These are phyloP conservation scores for Myzus persicae DNA, from an alignment of 1,140 invertebrate genomes.

Conservation along the genomic window DNA sequence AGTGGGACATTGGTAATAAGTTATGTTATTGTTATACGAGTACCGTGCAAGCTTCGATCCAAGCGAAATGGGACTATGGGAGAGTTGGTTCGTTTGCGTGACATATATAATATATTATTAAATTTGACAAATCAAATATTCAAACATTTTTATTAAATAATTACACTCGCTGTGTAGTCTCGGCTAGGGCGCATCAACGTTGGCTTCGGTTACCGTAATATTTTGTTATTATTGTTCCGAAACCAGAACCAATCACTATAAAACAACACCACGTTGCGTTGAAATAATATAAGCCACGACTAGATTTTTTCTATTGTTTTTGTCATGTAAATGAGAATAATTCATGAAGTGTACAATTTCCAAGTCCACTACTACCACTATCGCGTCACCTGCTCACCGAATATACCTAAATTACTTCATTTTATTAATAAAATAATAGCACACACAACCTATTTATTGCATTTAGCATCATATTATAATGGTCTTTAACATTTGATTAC, in stretches of 20 bases:
- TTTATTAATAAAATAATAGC: background rate
- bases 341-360: background rate
- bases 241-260: background rate
- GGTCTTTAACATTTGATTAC: background rate
- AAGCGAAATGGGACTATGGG: too few relatives aligned
- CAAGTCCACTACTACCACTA: background rate
- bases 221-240: too few relatives aligned
- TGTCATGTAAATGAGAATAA: slow-evolving; percentile 25
- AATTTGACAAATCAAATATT: too few relatives aligned
- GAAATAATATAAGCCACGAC: background rate
- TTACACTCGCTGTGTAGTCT: too few relatives aligned
- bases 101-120: too few relatives aligned
- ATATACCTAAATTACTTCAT: background rate
- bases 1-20: background rate
- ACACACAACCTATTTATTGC: background rate
- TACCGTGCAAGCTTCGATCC: background rate
- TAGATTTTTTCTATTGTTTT: background rate
- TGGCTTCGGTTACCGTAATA: too few relatives aligned
- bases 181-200: too few relatives aligned
- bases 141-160: too few relatives aligned
- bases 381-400: too few relatives aligned
- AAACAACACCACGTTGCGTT: background rate
- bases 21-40: background rate
- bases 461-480: background rate
- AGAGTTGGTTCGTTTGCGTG: too few relatives aligned